phyloP scores from a whole-genome alignment of 2,888 invertebrate species.

The Thera obeliscata region DNA sequence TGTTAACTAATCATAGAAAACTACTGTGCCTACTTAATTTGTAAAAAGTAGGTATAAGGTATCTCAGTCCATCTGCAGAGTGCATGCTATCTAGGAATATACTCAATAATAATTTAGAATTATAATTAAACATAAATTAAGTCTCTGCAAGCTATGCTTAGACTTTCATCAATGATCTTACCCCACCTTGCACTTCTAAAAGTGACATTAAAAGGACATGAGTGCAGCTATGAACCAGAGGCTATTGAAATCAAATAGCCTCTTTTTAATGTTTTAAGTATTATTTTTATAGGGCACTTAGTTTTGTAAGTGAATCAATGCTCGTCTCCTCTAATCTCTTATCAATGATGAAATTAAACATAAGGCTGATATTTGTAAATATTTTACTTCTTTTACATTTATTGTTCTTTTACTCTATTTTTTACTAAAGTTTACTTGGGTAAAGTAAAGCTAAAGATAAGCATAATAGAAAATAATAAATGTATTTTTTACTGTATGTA shows the following conservation, averaged over 20 bases:
- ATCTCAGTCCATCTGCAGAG: too few relatives aligned
- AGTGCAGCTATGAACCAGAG: slow-evolving; percentile 15
- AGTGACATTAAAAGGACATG: neutral
- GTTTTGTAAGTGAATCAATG: slow-evolving; percentile 38
- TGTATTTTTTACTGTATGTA: slow-evolving; percentile 25
- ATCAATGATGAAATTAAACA: slow-evolving; percentile 51
- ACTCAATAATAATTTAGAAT: too few relatives aligned
- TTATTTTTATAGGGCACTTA: slow-evolving; percentile 21
- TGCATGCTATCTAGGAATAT: too few relatives aligned
- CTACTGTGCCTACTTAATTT: neutral
- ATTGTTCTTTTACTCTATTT: slow-evolving; percentile 38
- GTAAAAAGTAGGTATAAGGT: too few relatives aligned
- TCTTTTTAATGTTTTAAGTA: slow-evolving; percentile 16
- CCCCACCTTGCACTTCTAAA: neutral
- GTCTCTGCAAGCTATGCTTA: too few relatives aligned
- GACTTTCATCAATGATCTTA: neutral
- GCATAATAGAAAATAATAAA: slow-evolving; percentile 27
- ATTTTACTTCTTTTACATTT: slow-evolving; percentile 54
- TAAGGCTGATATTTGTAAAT: slow-evolving; percentile 80
- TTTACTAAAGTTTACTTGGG: slow-evolving; percentile 46
- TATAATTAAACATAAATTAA: too few relatives aligned
- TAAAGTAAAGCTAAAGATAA: slow-evolving; percentile 17
- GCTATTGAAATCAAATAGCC: slow-evolving; percentile 21
- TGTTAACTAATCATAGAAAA: neutral
- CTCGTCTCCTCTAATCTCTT: slow-evolving; percentile 41